These are phyloP conservation scores for Myrmecobius fasciatus DNA, from an alignment of 2,113 vertebrate species.

Conservation along the genomic window DNA sequence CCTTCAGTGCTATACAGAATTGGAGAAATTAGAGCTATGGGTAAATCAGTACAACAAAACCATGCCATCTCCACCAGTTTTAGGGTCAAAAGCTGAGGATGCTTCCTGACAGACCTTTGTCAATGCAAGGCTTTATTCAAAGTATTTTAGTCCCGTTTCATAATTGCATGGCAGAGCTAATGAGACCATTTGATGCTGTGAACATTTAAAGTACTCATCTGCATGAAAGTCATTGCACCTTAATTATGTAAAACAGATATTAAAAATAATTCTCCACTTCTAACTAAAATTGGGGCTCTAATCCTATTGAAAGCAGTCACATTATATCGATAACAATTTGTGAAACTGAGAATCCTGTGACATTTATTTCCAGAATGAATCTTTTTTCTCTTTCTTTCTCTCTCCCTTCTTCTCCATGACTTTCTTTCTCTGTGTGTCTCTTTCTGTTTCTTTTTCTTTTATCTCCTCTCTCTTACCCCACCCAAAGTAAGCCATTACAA, in stretches of 20 bases:
- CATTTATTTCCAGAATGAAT: not conserved
- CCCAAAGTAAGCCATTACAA: not conserved
- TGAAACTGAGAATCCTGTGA: not conserved
- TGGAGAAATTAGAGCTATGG: conserved; percentile 32
- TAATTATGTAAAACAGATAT: conserved; percentile 74
- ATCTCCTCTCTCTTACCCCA: not conserved
- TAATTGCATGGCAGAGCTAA: conserved; percentile 61
- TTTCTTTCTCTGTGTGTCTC: not conserved
- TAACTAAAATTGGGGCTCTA: conserved; percentile 10
- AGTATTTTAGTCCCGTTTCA: conserved; percentile 36
- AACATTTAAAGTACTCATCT: conserved; percentile 55
- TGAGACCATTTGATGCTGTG: conserved; percentile 59
- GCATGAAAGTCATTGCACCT: conserved; percentile 54
- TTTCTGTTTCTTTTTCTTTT: not conserved
- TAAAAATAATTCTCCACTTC: conserved; percentile 62
- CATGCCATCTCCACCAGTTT: not conserved
- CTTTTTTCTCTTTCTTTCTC: not conserved
- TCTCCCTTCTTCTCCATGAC: not conserved
- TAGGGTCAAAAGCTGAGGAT: conserved; percentile 19
- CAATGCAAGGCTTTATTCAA: conserved; percentile 53
- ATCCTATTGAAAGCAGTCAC: not conserved
- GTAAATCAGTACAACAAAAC: conserved; percentile 21
- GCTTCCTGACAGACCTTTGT: conserved; percentile 29
- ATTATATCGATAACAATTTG: conserved; percentile 18
- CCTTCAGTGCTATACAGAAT: conserved; percentile 45